Percentiles rank a stretch among this genome's conserved stretches.
Conservation (phyloP, 2,797 vertebrate species). For the Danio albolineatus region DNA sequence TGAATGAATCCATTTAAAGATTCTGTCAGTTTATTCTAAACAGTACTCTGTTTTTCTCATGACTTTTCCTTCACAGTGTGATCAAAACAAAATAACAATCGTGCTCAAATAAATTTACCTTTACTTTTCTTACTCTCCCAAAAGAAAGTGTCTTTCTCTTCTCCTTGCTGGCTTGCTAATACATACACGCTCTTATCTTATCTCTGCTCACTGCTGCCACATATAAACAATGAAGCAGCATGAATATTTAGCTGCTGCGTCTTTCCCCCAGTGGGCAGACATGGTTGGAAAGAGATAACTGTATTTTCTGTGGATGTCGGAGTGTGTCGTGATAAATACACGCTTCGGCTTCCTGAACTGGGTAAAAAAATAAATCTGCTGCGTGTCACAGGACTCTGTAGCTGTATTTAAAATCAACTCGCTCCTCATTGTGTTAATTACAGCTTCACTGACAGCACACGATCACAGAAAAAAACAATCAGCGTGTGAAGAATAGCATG, state of each 20-base stretch:
- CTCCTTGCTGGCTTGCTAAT: constrained; percentile 1
- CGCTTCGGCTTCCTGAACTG: constrained; percentile 47
- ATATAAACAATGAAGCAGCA: constrained; percentile 29
- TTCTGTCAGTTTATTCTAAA: too few species aligned
- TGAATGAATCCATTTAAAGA: too few species aligned
- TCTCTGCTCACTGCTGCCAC: constrained; percentile 13
- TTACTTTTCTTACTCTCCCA: not conserved
- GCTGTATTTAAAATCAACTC: constrained; percentile 45
- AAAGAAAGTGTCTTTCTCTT: not conserved
- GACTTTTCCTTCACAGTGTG: too few species aligned
- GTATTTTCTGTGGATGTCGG: constrained; percentile 45
- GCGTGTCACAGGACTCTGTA: constrained; percentile 46
- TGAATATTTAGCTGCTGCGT: constrained; percentile 48
- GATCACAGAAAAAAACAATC: constrained; percentile 48
- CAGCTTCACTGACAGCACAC: constrained; percentile 43
- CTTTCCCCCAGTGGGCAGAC: constrained; percentile 39
- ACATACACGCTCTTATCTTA: constrained; percentile 10
- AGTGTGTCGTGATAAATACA: constrained; percentile 32
- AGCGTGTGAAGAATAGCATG: constrained; percentile 21
- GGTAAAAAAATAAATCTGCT: constrained; percentile 38
- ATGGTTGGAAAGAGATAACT: constrained; percentile 52
- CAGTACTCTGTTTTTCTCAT: too few species aligned
- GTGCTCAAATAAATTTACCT: too few species aligned
- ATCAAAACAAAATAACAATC: too few species aligned
- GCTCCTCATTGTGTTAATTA: constrained; percentile 55